Conservation (phyloP, 2,113 vertebrate genomes). For the Micromys minutus region DNA sequence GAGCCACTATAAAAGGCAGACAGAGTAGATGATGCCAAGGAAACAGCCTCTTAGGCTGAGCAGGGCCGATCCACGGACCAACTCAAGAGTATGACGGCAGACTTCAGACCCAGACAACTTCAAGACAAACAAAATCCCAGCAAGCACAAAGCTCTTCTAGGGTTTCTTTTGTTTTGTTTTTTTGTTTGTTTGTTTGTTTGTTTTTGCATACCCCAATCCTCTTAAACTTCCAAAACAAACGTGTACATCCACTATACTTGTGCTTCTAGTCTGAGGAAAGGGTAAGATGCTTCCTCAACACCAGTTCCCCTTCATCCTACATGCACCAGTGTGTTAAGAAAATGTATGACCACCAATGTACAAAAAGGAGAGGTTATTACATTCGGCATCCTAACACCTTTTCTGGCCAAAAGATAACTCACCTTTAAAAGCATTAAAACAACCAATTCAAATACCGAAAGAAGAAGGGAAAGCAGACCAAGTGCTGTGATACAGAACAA, state of each 20-base stretch:
- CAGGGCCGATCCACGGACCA: not conserved
- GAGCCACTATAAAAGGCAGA: not conserved
- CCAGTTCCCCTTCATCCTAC: not conserved
- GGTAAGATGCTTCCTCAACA: not conserved
- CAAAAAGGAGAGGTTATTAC: slow-evolving; percentile 42
- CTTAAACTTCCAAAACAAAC: slow-evolving; percentile 46
- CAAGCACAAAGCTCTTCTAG: not conserved
- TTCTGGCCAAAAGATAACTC: slow-evolving; percentile 73
- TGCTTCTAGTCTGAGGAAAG: slow-evolving; percentile 54
- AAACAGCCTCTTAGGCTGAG: not conserved
- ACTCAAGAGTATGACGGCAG: not conserved
- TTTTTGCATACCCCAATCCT: slow-evolving; percentile 58
- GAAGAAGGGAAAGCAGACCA: not conserved
- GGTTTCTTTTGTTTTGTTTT: not conserved
- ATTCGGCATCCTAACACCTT: slow-evolving; percentile 68
- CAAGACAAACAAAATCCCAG: not conserved
- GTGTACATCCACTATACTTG: slow-evolving; percentile 29
- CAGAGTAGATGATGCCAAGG: not conserved
- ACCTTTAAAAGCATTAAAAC: not conserved
- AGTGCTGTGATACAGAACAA: not conserved
- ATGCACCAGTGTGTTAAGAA: slow-evolving; percentile 59
- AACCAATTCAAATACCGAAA: slow-evolving; percentile 30
- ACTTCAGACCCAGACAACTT: not conserved
- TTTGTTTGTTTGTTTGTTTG: not conserved
- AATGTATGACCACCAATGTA: slow-evolving; percentile 67